phyloP scores from a whole-genome alignment of 53 echinoderm and acorn worm genomes.

The Arbacia lixula region DNA sequence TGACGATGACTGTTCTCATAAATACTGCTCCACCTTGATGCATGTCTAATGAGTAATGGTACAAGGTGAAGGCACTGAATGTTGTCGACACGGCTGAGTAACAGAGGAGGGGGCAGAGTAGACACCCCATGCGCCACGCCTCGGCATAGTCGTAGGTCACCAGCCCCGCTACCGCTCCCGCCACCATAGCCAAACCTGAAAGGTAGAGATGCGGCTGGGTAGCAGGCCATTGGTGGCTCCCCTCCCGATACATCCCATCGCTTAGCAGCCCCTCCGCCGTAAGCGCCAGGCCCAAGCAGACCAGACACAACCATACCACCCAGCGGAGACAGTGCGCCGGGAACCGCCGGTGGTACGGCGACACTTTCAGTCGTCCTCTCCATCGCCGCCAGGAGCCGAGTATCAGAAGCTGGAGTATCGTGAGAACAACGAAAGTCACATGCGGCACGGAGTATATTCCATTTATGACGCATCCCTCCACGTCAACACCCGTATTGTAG shows the following conservation, averaged over 20 bases:
- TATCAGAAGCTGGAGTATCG: not conserved
- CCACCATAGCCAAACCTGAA: slow-evolving; percentile 21
- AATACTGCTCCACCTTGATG: too few relatives aligned
- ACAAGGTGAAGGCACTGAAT: too few relatives aligned
- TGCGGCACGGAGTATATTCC: slow-evolving; percentile 69
- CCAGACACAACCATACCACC: slow-evolving; percentile 34
- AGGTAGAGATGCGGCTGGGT: slow-evolving; percentile 80
- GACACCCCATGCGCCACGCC: not conserved
- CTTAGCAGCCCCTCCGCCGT: slow-evolving; percentile 71
- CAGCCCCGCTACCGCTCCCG: slow-evolving; percentile 5
- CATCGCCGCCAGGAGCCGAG: slow-evolving; percentile 53
- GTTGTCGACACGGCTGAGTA: slow-evolving; percentile 15
- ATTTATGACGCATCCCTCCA: slow-evolving; percentile 61
- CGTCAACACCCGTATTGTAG: too few relatives aligned
- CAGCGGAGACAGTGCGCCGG: slow-evolving; percentile 70
- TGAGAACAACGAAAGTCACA: slow-evolving; percentile 59
- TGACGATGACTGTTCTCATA: too few relatives aligned
- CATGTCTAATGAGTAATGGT: too few relatives aligned
- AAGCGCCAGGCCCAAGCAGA: slow-evolving; percentile 24
- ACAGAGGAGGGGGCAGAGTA: not conserved
- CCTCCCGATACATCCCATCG: slow-evolving; percentile 23
- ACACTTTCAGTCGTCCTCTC: not conserved
- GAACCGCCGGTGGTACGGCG: slow-evolving; percentile 54
- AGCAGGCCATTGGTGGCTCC: not conserved
- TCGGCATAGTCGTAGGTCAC: not conserved